A percentile compares a stretch with the other conserved stretches of the same genome.
Evolutionary conservation across 2,113 vertebrate genomes (phyloP).

Genomic region (Protobothrops mucrosquamatus): DNA sequence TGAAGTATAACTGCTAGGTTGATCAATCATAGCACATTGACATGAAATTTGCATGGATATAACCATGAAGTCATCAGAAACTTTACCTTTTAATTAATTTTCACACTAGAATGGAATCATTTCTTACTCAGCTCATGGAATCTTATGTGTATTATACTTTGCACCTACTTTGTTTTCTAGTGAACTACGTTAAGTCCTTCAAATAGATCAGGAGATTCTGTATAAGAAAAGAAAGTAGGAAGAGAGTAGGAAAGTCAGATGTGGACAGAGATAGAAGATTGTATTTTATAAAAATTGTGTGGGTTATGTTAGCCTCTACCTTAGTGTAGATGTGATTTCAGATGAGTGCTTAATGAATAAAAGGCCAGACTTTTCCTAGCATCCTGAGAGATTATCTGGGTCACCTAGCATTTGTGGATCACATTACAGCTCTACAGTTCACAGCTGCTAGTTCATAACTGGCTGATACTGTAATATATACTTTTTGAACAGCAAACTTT

Average conservation of each 20-base stretch:
- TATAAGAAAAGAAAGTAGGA: not conserved
- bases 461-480: not conserved
- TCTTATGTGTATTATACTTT: not conserved
- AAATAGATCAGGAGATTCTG: not conserved
- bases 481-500: slow-evolving; percentile 12
- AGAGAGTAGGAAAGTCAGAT: not conserved
- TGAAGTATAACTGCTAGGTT: not conserved
- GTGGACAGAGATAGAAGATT: not conserved
- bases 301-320: not conserved
- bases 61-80: not conserved
- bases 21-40: not conserved
- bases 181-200: not conserved
- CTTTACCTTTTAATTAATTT: not conserved
- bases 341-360: not conserved
- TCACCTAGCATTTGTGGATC: slow-evolving; percentile 3
- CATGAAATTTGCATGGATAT: not conserved
- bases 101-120: not conserved
- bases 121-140: not conserved
- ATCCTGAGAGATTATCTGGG: not conserved
- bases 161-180: not conserved
- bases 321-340: not conserved
- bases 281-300: not conserved
- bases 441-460: slow-evolving; percentile 7
- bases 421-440: slow-evolving; percentile 1
- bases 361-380: not conserved